Conservation (phyloP, 2,797 vertebrate species). For the Buceros bicornis region DNA sequence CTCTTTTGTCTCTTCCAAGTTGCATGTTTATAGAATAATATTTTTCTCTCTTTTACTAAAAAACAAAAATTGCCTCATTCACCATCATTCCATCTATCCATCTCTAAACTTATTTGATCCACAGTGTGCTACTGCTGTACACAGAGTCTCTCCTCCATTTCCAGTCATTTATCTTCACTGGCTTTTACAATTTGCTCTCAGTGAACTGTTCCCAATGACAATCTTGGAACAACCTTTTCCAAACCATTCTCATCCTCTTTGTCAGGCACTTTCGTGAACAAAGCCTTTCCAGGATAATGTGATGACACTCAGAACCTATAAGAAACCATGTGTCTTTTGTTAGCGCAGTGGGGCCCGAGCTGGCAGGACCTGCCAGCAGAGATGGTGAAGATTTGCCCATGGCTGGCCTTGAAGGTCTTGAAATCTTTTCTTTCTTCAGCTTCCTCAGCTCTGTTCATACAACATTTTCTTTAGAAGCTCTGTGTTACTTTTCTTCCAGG, state of each 20-base stretch:
- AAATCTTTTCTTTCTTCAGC: not conserved
- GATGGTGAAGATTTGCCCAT: not conserved
- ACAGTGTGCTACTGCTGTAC: not conserved
- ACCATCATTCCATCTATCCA: not conserved
- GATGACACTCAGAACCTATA: not conserved
- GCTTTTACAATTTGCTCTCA: not conserved
- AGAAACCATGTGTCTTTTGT: not conserved
- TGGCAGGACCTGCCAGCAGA: not conserved
- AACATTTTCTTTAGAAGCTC: not conserved
- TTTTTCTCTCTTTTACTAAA: not conserved
- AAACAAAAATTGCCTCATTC: not conserved
- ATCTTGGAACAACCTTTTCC: not conserved
- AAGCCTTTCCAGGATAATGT: not conserved
- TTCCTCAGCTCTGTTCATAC: not conserved
- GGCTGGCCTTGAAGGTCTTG: not conserved
- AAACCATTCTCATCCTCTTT: not conserved
- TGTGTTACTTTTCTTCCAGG: not conserved
- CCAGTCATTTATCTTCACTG: not conserved
- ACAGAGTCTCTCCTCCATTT: not conserved
- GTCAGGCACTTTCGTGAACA: not conserved
- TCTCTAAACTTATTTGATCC: not conserved
- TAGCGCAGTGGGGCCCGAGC: fast-evolving
- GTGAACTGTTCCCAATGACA: not conserved
- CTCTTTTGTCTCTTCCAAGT: not conserved
- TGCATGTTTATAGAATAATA: not conserved